Conservation (phyloP, 2,113 vertebrate genomes). For the Cephalopholis sonnerati region DNA sequence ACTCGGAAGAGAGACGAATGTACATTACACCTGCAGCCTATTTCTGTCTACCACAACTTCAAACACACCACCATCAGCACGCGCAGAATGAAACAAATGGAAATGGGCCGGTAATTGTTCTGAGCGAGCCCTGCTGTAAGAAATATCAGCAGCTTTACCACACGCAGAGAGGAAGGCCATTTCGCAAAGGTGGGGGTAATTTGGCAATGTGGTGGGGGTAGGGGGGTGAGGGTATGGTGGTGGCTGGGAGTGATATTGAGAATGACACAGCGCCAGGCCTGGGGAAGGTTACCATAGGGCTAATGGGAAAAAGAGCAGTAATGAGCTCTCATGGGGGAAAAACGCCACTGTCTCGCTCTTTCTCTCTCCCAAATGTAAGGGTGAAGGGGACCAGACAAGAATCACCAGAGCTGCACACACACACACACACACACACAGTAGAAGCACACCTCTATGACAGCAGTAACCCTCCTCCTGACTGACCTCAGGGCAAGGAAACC, state of each 20-base stretch:
- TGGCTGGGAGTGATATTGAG: conserved; percentile 73
- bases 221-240: conserved; percentile 15
- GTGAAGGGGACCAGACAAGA: conserved; percentile 64
- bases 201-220: conserved; percentile 56
- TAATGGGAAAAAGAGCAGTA: conserved; percentile 85
- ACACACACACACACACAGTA: conserved; percentile 10
- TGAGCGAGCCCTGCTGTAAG: conserved; percentile 38
- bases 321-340: conserved; percentile 86
- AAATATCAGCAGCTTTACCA: conserved; percentile 62
- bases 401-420: conserved; percentile 35
- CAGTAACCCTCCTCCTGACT: conserved; percentile 56
- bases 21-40: conserved; percentile 54
- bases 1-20: conserved; percentile 46
- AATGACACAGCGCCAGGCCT: conserved; percentile 72
- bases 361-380: conserved; percentile 69
- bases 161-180: conserved; percentile 49
- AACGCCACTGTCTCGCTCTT: conserved; percentile 51
- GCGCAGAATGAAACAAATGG: conserved; percentile 59
- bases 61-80: conserved; percentile 60
- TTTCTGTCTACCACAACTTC: conserved; percentile 49
- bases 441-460: conserved; percentile 46
- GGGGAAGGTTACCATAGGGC: conserved; percentile 84
- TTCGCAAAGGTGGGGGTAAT: conserved; percentile 71
- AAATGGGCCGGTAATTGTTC: conserved; percentile 66
- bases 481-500: conserved; percentile 64